phyloP scores from a whole-genome alignment of 2,113 vertebrate species.

The Acrocephalus kingi region DNA sequence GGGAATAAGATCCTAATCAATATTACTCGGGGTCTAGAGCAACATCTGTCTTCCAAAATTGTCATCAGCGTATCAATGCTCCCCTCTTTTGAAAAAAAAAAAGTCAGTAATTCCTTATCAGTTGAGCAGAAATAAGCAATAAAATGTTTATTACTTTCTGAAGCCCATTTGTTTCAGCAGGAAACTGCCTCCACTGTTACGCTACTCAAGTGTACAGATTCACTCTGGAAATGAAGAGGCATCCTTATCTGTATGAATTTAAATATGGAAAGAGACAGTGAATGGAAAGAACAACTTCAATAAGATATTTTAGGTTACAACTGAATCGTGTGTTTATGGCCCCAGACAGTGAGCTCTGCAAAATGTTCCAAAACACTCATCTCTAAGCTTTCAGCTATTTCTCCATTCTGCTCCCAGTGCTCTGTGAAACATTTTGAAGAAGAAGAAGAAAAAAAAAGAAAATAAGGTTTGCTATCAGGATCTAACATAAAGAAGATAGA shows the following conservation, averaged over 20 bases:
- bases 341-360: not conserved
- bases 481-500: not conserved
- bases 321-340: not conserved
- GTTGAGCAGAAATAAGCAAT: not conserved
- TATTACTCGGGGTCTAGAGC: not conserved
- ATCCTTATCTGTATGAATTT: constrained; percentile 24
- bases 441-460: not conserved
- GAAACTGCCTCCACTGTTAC: not conserved
- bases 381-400: constrained; percentile 6
- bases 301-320: constrained; percentile 38
- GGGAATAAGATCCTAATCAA: not conserved
- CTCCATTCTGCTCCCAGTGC: not conserved
- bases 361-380: constrained; percentile 24
- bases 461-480: not conserved
- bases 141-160: not conserved
- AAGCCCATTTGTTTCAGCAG: not conserved
- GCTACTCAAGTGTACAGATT: constrained; percentile 16
- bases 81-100: not conserved
- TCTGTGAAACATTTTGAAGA: not conserved
- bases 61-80: not conserved
- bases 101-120: not conserved
- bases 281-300: constrained; percentile 49
- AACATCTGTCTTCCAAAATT: not conserved
- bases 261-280: constrained; percentile 17
- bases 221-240: not conserved